phyloP scores from a whole-genome alignment of 2,113 vertebrate species.

The Anarrhichthys ocellatus region DNA sequence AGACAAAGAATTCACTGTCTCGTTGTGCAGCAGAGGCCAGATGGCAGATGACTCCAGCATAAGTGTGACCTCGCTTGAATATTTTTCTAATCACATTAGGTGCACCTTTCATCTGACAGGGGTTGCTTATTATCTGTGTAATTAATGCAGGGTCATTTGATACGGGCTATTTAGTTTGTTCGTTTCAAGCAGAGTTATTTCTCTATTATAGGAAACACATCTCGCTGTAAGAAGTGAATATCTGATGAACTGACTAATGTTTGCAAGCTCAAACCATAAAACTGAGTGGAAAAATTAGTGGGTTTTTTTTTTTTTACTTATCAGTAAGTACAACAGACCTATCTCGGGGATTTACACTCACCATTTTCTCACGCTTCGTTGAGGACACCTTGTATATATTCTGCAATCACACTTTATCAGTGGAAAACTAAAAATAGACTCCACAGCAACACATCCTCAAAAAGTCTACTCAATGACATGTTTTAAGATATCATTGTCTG shows the following conservation, averaged over 20 bases:
- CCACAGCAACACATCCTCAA: background rate
- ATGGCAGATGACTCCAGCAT: conserved; percentile 38
- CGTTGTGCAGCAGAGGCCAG: conserved; percentile 13
- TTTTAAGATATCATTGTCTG: background rate
- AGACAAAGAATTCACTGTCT: conserved; percentile 48
- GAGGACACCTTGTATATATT: background rate
- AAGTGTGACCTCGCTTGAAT: conserved; percentile 41
- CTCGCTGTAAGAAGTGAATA: background rate
- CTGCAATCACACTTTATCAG: background rate
- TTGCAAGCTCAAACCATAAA: background rate
- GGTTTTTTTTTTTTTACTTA: background rate
- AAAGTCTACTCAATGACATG: background rate
- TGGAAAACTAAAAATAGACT: background rate
- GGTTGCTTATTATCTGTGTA: conserved; percentile 43
- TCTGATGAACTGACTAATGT: background rate
- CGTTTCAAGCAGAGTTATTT: conserved; percentile 8
- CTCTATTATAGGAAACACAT: background rate
- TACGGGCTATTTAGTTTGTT: conserved; percentile 17
- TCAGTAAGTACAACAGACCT: background rate
- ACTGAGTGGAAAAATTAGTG: background rate
- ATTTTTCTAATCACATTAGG: conserved; percentile 54
- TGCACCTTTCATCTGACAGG: conserved; percentile 19
- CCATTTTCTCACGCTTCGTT: background rate
- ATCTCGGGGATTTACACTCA: background rate
- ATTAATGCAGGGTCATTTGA: conserved; percentile 36